Evolutionary conservation across 2,888 invertebrate species (phyloP).

Genomic region (Pherbina coryleti): DNA sequence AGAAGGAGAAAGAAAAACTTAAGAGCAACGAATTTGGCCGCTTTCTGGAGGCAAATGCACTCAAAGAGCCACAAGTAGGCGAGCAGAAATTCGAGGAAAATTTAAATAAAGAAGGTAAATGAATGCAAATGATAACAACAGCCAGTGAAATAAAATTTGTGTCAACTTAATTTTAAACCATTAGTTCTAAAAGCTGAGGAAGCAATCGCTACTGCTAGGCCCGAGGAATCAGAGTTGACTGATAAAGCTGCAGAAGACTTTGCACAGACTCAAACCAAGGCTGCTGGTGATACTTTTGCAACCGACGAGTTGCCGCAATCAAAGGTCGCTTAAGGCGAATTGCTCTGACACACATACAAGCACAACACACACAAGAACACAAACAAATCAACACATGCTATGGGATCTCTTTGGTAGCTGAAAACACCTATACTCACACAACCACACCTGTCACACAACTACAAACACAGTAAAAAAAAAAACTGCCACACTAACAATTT

Average conservation of each 20-base stretch:
- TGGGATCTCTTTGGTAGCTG: conserved; percentile 58
- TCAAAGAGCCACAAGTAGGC: conserved; percentile 49
- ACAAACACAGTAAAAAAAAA: neutral
- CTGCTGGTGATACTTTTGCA: too few species aligned
- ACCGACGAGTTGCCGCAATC: conserved; percentile 30
- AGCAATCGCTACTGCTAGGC: neutral
- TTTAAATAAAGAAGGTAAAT: conserved; percentile 50
- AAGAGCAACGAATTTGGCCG: conserved; percentile 53
- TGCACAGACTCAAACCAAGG: neutral
- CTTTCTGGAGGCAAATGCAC: conserved; percentile 55
- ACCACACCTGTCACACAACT: neutral
- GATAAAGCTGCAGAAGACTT: neutral
- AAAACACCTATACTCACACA: neutral
- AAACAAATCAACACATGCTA: conserved; percentile 46
- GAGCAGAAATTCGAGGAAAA: conserved; percentile 41
- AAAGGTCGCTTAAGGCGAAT: conserved; percentile 42
- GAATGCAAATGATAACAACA: neutral
- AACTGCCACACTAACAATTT: conserved; percentile 20
- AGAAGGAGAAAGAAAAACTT: conserved; percentile 27
- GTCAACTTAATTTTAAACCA: neutral
- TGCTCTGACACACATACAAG: conserved; percentile 29
- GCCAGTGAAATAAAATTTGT: neutral
- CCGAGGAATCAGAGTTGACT: neutral
- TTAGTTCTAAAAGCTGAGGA: conserved; percentile 5
- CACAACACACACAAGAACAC: conserved; percentile 41